Evolutionary conservation across 2,113 vertebrate species (phyloP), one percentile per base, ranked within the genome.

Genomic region (Nycticorax nycticorax): DNA sequence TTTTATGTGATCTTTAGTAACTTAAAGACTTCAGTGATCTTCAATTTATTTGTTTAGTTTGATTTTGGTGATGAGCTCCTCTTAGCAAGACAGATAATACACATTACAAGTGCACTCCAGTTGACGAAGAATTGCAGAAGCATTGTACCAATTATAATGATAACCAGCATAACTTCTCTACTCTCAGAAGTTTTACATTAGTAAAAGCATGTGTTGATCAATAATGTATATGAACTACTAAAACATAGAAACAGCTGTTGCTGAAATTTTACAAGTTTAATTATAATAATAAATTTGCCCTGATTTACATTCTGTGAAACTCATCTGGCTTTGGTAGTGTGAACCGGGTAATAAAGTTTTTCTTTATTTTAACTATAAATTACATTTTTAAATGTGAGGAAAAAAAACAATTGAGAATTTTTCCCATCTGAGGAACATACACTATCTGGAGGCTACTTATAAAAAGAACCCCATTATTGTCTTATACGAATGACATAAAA

Each of bases 261-360:
- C 68, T 95, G 85, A 97, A 96, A 90, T 96, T 87, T 91, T 96
- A 78, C 92, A 94, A 96, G 89, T 88, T 96, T 91, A 92, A 96
- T 96, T 97, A 72, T 59, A 92, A 86, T 50, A 88, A 88, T 92
- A 90, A 86, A 81, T 94, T 90, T 86, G 60, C 24, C 12, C 41
- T 80, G 33, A 90, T 94, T 90, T 94, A 59, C 68, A 80, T 86
- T 88, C 26, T 50, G 15, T 62, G 47, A 76, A 90, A 83, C 21
- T 71, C 56, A 52, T 84, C 37, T 77, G 60, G 59, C 7, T 86
- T 77, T 11, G 0, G 8, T 71, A 77, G 80, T 17, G 23, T 74
- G 68, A 93, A 67, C 6, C 33, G 8, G 2, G 16, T 71, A 83
- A 77, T 86, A 93, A 96, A 63, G 16, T 53, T 95, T 71, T 39